A percentile compares a stretch with the other conserved stretches of the same genome.
phyloP scores from a whole-genome alignment of 2,797 vertebrate genomes.

The Characodon lateralis region DNA sequence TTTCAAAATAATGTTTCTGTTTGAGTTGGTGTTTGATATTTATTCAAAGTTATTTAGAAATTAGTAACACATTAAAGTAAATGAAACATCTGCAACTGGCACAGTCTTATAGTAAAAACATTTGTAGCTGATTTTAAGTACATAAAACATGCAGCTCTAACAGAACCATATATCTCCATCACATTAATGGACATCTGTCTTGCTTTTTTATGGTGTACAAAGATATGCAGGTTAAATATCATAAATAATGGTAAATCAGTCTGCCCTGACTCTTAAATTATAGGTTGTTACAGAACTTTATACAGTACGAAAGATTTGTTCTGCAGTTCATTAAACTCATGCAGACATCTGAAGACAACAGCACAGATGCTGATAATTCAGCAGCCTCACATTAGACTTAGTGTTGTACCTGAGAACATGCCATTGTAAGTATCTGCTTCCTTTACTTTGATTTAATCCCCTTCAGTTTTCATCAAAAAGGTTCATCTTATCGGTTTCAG shows the following conservation, averaged over 20 bases:
- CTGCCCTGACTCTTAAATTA: background rate
- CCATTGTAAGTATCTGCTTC: background rate
- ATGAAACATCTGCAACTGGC: background rate
- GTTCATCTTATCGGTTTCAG: background rate
- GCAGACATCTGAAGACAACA: background rate
- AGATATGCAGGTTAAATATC: background rate
- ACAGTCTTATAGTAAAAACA: no score
- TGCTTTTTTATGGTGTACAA: background rate
- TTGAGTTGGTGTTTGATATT: background rate
- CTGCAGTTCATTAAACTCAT: background rate
- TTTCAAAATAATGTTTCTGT: background rate
- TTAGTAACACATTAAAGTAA: background rate
- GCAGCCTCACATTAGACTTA: background rate
- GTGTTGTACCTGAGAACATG: background rate
- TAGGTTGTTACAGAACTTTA: background rate
- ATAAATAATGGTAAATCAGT: background rate
- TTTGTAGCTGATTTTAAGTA: background rate
- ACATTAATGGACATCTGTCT: background rate
- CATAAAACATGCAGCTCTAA: background rate
- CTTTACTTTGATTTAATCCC: conserved; percentile 3
- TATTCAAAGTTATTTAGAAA: background rate
- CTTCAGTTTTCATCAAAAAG: background rate
- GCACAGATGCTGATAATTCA: background rate
- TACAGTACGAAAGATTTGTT: background rate
- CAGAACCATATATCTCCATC: background rate